Base-by-base conservation (phyloP, 2,113 vertebrate genomes). In the Noturus placidus region DNA sequence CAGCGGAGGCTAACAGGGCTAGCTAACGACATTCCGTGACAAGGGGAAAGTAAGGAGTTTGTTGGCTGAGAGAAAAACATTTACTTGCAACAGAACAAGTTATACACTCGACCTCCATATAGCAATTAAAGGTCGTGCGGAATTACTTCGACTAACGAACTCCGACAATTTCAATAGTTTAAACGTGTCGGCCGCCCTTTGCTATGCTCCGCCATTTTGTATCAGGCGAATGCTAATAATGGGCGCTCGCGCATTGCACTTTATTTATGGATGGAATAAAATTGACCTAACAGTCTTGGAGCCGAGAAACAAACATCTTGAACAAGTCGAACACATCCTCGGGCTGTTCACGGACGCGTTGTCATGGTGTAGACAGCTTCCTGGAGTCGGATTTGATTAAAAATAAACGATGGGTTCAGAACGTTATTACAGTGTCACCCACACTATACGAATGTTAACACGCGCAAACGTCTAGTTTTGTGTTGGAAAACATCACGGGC, bases 181-280 rank as follows among this genome's bases (percentile, higher is more conserved):
- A 92, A 95, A 93, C 94, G 93, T 96, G 94, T 95, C 95, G 93
- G 95, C 95, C 94, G 95, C 95, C 95, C 95, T 94, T 95, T 94
- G 94, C 93, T 91, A 93, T 92, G 90, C 94, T 95, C 95, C 95
- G 95, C 95, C 95, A 96, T 96, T 96, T 96, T 96, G 95, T 96
- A 93, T 92, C 91, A 94, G 94, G 91, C 94, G 93, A 94, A 95
- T 95, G 95, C 95, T 96, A 96, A 95, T 96, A 95, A 96, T 96
- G 95, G 95, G 95, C 95, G 95, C 95, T 96, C 95, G 93, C 94
- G 92, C 92, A 91, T 89, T 92, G 90, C 94, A 95, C 94, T 96
- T 96, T 96, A 95, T 96, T 95, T 94, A 95, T 94, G 91, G 91
- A 77, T 65, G 86, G 94, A 93, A 94, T 94, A 94, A 95, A 93